phyloP scores from a whole-genome alignment of 1,140 invertebrate species.

The Nasonia vitripennis region DNA sequence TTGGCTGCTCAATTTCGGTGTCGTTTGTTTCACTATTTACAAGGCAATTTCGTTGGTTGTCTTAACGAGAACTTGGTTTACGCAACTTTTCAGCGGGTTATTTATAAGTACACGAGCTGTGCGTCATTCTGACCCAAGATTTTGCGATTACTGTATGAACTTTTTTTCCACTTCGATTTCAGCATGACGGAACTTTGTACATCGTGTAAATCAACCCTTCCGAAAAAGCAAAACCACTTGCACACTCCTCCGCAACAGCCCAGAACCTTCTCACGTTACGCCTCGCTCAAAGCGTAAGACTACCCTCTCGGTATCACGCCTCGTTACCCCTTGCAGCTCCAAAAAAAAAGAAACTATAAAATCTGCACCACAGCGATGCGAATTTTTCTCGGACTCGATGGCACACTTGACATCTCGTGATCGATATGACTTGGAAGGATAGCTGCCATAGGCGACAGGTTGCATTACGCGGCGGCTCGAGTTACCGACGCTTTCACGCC shows the following conservation, averaged over 20 bases:
- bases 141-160: background rate
- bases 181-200: too few species aligned
- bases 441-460: background rate
- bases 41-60: constrained; percentile 3
- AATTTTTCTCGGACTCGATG: background rate
- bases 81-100: constrained; percentile 4
- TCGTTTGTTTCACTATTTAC: constrained; percentile 15
- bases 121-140: background rate
- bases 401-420: background rate
- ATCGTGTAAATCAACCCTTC: too few species aligned
- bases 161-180: background rate
- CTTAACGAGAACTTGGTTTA: constrained; percentile 22
- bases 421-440: background rate
- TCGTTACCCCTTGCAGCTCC: too few species aligned
- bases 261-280: too few species aligned
- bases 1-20: background rate
- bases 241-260: too few species aligned
- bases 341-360: background rate
- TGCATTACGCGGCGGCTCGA: background rate
- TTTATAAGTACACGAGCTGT: background rate
- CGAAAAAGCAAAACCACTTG: too few species aligned
- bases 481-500: background rate
- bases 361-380: too few species aligned
- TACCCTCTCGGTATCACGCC: too few species aligned
- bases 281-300: too few species aligned